Percentiles rank a stretch among this genome's conserved stretches.
Conservation (phyloP, 2,888 invertebrate species). For the Imbricaverruca yamaguchii region DNA sequence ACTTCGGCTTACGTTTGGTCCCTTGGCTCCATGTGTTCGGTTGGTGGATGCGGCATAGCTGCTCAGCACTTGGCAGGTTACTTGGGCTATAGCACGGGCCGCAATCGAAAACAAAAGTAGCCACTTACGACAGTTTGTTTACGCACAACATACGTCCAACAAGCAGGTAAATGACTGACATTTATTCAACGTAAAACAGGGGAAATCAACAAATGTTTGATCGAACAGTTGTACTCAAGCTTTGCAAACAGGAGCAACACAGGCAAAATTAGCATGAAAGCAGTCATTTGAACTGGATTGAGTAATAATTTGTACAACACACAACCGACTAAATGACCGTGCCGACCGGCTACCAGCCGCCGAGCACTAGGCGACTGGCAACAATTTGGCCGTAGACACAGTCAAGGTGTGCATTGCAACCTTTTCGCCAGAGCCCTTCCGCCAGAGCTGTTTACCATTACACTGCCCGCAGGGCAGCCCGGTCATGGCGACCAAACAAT, state of each 20-base stretch:
- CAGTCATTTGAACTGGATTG: not conserved
- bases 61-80: no score
- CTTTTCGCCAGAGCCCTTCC: not conserved
- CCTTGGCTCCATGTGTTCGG: no score
- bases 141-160: no score
- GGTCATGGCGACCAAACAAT: not conserved
- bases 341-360: not conserved
- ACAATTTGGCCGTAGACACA: not conserved
- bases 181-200: slow-evolving; percentile 8
- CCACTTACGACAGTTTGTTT: no score
- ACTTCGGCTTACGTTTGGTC: no score
- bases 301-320: slow-evolving; percentile 7
- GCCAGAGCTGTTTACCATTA: not conserved
- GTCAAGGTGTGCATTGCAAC: not conserved
- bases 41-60: no score
- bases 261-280: not conserved
- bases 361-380: not conserved
- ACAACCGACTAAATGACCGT: not conserved
- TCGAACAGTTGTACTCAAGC: slow-evolving; percentile 15
- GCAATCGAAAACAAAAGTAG: no score
- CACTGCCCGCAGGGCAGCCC: not conserved
- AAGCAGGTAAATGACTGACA: not conserved
- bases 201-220: slow-evolving; percentile 8
- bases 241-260: not conserved
- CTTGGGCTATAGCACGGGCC: no score